These are phyloP conservation scores for Phasianus colchicus DNA, from an alignment of 2,113 vertebrate species.

Conservation along the genomic window DNA sequence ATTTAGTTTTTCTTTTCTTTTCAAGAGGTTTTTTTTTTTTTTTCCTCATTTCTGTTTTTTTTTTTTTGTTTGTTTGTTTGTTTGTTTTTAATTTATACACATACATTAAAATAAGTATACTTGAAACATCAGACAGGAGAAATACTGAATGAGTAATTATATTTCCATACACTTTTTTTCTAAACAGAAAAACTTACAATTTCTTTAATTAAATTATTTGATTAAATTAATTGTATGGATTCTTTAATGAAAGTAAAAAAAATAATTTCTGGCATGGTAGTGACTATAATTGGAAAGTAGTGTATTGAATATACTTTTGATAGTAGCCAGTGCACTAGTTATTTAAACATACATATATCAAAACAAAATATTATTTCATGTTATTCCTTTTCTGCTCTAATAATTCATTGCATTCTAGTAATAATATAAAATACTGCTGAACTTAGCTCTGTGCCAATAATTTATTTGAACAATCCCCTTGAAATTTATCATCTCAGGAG, in stretches of 20 bases:
- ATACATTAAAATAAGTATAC: not conserved
- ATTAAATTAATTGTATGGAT: not conserved
- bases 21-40: not conserved
- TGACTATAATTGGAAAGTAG: not conserved
- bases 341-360: not conserved
- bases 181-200: not conserved
- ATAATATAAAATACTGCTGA: not conserved
- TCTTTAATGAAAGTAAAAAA: not conserved
- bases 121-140: not conserved
- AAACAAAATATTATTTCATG: not conserved
- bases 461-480: not conserved
- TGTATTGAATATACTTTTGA: not conserved
- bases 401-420: not conserved
- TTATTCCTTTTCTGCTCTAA: too few relatives aligned
- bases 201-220: not conserved
- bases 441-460: not conserved
- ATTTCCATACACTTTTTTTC: not conserved
- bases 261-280: not conserved
- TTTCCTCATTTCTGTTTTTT: not conserved
- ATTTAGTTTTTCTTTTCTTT: not conserved
- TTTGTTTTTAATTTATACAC: not conserved
- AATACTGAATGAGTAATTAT: not conserved
- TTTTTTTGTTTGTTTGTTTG: too few relatives aligned
- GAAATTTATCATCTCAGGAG: not conserved
- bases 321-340: not conserved